Conservation (phyloP, 2,888 invertebrate species). For the Rutpela maculata region DNA sequence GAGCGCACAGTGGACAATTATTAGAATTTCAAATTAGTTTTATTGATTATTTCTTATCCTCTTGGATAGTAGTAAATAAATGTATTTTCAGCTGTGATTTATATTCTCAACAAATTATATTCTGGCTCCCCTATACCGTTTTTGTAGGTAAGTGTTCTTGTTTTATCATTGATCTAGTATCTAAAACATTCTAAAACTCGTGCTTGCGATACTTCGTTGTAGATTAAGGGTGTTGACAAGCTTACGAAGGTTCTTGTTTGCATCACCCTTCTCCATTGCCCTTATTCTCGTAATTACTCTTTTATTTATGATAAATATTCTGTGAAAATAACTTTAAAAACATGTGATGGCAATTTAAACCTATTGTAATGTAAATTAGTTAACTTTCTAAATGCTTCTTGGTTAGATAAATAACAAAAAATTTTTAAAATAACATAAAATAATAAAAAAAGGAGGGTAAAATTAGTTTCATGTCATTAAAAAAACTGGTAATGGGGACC, state of each 20-base stretch:
- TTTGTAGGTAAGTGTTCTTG: conserved; percentile 31
- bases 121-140: conserved; percentile 4
- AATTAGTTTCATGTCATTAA: too few species aligned
- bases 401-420: too few species aligned
- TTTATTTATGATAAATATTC: conserved; percentile 24
- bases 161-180: conserved; percentile 31
- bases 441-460: too few species aligned
- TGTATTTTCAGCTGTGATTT: conserved; percentile 28
- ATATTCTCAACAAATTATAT: conserved; percentile 32
- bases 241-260: conserved; percentile 27
- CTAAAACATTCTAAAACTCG: conserved; percentile 37
- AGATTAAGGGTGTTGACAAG: conserved; percentile 40
- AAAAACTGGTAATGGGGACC: too few species aligned
- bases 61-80: neutral
- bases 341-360: too few species aligned
- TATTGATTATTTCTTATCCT: conserved; percentile 7
- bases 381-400: too few species aligned
- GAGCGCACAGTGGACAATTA: too few species aligned
- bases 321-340: neutral
- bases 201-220: conserved; percentile 27
- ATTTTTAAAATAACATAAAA: too few species aligned
- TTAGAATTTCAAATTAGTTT: neutral
- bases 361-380: too few species aligned
- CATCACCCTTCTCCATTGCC: neutral
- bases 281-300: conserved; percentile 28